Base-by-base conservation (phyloP, 1,140 invertebrate genomes). In the Macrocentrus cingulum region DNA sequence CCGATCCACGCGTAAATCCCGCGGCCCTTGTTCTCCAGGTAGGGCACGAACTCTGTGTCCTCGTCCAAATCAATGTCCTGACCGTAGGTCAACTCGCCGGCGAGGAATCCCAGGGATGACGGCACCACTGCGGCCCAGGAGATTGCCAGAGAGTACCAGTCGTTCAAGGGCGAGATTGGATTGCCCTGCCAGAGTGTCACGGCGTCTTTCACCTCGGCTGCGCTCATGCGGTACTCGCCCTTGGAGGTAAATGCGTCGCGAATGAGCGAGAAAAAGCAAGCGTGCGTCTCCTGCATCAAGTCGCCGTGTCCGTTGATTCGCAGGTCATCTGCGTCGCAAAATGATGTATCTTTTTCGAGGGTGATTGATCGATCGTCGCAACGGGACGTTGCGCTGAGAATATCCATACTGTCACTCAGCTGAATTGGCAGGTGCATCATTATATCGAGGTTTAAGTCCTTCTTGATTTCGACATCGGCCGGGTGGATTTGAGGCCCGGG, bases 1-100 rank as follows among this genome's bases (percentile, higher is more conserved):
- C 94, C 95, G 52, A 97, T 97, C 95, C 95, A 97, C 64, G 95
- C 91, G 77, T 95, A 97, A 61, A 73, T 70, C 37, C 75, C 75
- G 67, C 57, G 80, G 71, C 42, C 86, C 74, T 97, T 95, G 71
- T 91, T 95, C 74, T 97, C 94, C 51, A 98, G 83, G 66, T 94
- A 96, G 2, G 95, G 94, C 2, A 97, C 92, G 81, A 94, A 94
- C 64, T 96, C 94, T 41, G 91, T n/a, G 88, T 11, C 94, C 90
- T 61, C 89, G 84, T 50, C 89, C 89, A 58, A 87, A 81, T 4
- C 62, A 65, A 2, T 69, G 66, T 20, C 76, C 67, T 15, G 66
- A 60, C 22, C 60, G 61, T 77, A 79, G 1, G 65, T 69, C 63
- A 88, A 87, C 71, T 95, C 92, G 2, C 94, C 94, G 13, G 91